phyloP scores from a whole-genome alignment of 2,797 vertebrate genomes.

The Sebastolobus alascanus region DNA sequence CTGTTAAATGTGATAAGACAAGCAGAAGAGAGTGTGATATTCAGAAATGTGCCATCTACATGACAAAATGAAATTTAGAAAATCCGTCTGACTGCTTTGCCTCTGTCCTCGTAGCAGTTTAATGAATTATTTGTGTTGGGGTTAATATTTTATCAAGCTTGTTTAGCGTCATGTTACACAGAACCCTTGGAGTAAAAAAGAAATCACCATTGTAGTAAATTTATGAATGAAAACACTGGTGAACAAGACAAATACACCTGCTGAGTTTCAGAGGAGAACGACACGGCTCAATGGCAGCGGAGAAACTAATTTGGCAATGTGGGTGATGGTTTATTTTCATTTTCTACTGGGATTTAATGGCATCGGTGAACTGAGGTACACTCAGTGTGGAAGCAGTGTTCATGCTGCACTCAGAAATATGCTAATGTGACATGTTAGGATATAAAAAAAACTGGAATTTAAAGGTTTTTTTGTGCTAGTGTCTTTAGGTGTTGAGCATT shows the following conservation, averaged over 20 bases:
- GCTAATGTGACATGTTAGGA: background rate
- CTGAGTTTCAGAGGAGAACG: background rate
- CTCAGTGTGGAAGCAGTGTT: background rate
- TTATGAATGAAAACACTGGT: slow-evolving; percentile 50
- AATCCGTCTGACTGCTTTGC: slow-evolving; percentile 35
- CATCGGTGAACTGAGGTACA: background rate
- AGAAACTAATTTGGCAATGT: background rate
- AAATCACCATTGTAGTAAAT: slow-evolving; percentile 20
- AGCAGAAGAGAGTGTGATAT: slow-evolving; percentile 15
- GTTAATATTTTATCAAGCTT: slow-evolving; percentile 74
- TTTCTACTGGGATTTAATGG: background rate
- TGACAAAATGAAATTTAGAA: slow-evolving; percentile 20
- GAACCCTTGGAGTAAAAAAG: slow-evolving; percentile 7
- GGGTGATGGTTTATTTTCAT: background rate
- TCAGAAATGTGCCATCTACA: background rate
- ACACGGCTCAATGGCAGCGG: background rate
- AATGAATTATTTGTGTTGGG: slow-evolving; percentile 75
- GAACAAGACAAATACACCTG: background rate
- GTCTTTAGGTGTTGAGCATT: background rate
- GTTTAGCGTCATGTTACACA: slow-evolving; percentile 65
- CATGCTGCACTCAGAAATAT: background rate
- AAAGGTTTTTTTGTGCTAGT: background rate
- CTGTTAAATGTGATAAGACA: slow-evolving; percentile 23
- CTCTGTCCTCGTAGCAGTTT: slow-evolving; percentile 35
- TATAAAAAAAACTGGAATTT: background rate